A percentile compares a stretch with the other conserved stretches of the same genome.
Conservation (phyloP, 2,888 invertebrate genomes). For the Panopea generosa region DNA sequence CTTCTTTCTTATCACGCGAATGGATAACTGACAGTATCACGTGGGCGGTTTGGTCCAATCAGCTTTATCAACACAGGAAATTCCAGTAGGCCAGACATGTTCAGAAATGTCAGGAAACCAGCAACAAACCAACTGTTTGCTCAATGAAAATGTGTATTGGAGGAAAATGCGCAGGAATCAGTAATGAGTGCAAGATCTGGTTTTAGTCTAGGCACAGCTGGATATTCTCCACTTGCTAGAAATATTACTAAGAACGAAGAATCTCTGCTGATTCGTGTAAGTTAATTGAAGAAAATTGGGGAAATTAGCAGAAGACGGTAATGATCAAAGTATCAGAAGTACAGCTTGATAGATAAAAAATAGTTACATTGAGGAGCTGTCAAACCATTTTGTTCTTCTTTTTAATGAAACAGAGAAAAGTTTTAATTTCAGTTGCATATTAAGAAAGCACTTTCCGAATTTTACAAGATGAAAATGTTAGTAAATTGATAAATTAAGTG, state of each 20-base stretch:
- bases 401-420: too few relatives aligned
- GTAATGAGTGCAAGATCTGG: constrained; percentile 64
- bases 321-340: too few relatives aligned
- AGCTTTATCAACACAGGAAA: constrained; percentile 43
- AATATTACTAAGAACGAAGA: constrained; percentile 57
- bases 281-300: constrained; percentile 9
- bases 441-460: too few relatives aligned
- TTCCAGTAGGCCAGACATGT: constrained; percentile 57
- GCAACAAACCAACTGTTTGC: constrained; percentile 41
- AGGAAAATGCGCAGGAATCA: neutral
- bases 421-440: too few relatives aligned
- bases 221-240: constrained; percentile 58
- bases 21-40: constrained; percentile 71
- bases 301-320: too few relatives aligned
- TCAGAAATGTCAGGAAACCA: constrained; percentile 36
- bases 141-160: constrained; percentile 22
- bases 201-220: constrained; percentile 62
- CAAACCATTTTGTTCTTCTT: too few relatives aligned
- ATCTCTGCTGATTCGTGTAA: constrained; percentile 46
- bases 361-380: too few relatives aligned
- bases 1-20: constrained; percentile 66
- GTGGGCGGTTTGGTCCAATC: constrained; percentile 62
- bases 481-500: too few relatives aligned
- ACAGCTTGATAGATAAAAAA: too few relatives aligned
- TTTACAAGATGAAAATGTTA: too few relatives aligned